These are phyloP conservation scores for Netelia fuscicornis DNA, from an alignment of 2,888 invertebrate species.

Conservation along the genomic window DNA sequence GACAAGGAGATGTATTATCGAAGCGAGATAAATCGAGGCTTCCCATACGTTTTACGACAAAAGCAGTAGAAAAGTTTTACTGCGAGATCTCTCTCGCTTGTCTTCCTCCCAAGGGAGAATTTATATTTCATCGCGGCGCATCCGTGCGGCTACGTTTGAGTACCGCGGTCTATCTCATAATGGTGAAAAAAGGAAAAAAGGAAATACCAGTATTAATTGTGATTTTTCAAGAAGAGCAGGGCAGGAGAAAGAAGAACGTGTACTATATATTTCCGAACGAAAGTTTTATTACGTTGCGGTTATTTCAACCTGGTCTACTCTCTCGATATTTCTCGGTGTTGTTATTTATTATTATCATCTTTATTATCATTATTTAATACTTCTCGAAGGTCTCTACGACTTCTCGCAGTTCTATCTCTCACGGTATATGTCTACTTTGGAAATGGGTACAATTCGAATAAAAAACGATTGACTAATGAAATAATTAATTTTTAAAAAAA, in stretches of 20 bases:
- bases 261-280: conserved; percentile 10
- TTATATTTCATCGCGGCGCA: conserved; percentile 13
- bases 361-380: not conserved
- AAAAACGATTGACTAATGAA: too few relatives aligned
- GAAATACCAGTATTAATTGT: conserved; percentile 8
- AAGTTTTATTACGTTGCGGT: conserved; percentile 35
- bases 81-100: not conserved
- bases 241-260: not conserved
- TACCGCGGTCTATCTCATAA: not conserved
- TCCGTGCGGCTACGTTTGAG: not conserved
- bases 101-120: conserved; percentile 11
- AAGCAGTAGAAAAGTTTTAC: not conserved
- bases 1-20: not conserved
- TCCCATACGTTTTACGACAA: conserved; percentile 1
- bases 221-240: conserved; percentile 14
- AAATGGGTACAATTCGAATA: too few relatives aligned
- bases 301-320: conserved; percentile 14
- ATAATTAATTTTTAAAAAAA: too few relatives aligned
- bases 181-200: not conserved
- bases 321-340: conserved; percentile 12
- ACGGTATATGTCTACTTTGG: too few relatives aligned
- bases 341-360: conserved; percentile 40
- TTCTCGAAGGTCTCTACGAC: too few relatives aligned
- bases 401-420: too few relatives aligned
- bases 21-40: not conserved